Base-by-base conservation (phyloP, 2,888 invertebrate genomes). In the Nematopogon swammerdamellus region DNA sequence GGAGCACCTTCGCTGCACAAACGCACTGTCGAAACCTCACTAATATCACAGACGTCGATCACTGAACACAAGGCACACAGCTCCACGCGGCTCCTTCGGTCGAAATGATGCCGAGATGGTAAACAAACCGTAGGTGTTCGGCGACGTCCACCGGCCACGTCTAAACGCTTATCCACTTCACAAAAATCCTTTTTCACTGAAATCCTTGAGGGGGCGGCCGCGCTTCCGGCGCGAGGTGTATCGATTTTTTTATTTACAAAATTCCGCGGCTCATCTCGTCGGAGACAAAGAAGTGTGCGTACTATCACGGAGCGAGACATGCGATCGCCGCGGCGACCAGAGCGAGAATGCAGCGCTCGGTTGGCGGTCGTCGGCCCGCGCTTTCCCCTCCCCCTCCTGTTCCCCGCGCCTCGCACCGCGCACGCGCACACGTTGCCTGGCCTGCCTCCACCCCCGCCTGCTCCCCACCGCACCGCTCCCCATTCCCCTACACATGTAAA, bases 401-500 rank as follows among this genome's bases (percentile, higher is more conserved):
- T 25, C 45, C 44, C 47, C 44, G 44, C 48, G 46, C 17, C 19
- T 11, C 14, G 20, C 20, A 19, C 59, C 60, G 58, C 62, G 57
- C 57, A 64, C 67, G 69, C 68, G 68, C 68, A 67, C 67, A 67
- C 70, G 68, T 67, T 63, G 65, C 67, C 72, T 68, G 64, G 67
- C 67, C 68, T 61, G 50, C 49, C 19, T 18, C 11, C 44, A 45
- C 29, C 16, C 18, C 18, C 19, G 3, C 18, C n/a, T 16, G 43
- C 43, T 16, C 16, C n/a, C 48, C 25, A 19, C 18, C n/a, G 25
- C 25, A 25, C 25, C 5, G 4, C 25, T 4, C 25, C 25, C 25
- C 47, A 45, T 49, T 45, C 44, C 20, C 42, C 58, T 66, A 68
- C 69, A 70, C 65, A 68, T 70, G 67, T 70, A 67, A 68, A 67